Base-by-base conservation (phyloP, 2,888 invertebrate genomes). In the Amblyjoppa fuscipennis region DNA sequence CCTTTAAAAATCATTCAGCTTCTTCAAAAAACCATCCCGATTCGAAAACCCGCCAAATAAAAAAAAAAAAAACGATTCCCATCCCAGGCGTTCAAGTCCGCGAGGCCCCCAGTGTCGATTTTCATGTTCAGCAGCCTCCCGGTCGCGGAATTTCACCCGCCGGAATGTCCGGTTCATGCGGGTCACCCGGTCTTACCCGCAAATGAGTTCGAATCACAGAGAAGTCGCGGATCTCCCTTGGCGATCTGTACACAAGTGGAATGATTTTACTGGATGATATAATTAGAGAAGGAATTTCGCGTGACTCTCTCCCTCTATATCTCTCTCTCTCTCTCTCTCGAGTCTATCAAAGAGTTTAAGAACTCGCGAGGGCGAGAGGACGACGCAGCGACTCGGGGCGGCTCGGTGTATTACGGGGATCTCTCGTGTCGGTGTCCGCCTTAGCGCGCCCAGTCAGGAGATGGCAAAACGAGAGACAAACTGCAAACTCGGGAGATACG, bases 261-360 rank as follows among this genome's bases (percentile, higher is more conserved):
- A 79, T 69, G 74, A 79, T 74, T 79, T 31, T 69, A 45, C 83
- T 69, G 61, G 79, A 79, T 83, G 79, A 74, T 83, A 79, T 74
- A 83, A 83, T 83, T 83, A 61, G 78, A 69, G 25, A 25, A 74
- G 31, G 56, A 38, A 74, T 83, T 80, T 78, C 78, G 73, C 38
- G 49, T 78, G 77, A 73, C 68, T 66, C 53, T 28, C 25, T 13
- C 28, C 56, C 9, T 20, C 20, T 20, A 20, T 20, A 20, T 20
- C 20, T 20, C 20, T 20, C 68, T 66, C 53, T 28, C 25, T 25
- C 9, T 20, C 56, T 56, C 3, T 25, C 56, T 20, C 28, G 13
- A 11, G 25, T 77, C 64, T 81, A 81, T 73, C 75, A 69, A 61
- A 20, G 73, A 49, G 49, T 71, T 70, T 53, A 45, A 34, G 53